Base-by-base conservation (phyloP, 2,888 invertebrate genomes). In the Lasioglossum vierecki region DNA sequence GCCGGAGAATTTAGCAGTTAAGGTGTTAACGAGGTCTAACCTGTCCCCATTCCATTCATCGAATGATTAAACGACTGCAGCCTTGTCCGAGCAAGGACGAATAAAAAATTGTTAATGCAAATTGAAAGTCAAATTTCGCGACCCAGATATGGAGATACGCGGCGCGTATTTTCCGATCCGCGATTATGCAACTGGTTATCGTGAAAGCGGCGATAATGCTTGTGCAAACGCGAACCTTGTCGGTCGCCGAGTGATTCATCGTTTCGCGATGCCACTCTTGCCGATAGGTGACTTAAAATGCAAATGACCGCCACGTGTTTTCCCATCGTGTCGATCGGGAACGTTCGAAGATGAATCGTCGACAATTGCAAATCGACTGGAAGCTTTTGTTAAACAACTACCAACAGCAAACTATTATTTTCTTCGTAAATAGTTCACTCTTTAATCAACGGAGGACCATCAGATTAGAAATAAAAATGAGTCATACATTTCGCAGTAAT, bases 191-290 rank as follows among this genome's bases (percentile, higher is more conserved):
- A 85, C 76, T 22, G 60, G 39, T 70, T 84, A 85, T 80, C 85
- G 73, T 72, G 72, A 66, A 66, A 66, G 66, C 35, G 66, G 8
- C 18, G 66, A 66, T 66, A 66, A 66, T 30, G 35, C 66, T 18
- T 35, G 35, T 66, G 30, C 66, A 35, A 30, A 66, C 8, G 35
- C 6, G 66, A 53, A 68, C 18, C 57, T 41, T 57, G 83, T n/a
- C 66, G 35, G 44, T 41, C 41, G 46, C 3, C 79, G 68, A 60
- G 44, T 84, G 85, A 85, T 60, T 85, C 84, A 85, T 80, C 70
- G 84, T 84, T 80, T n/a, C 76, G 76, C 80, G 85, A 85, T 85
- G 80, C 68, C 66, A 57, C 46, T 83, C 66, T 63, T 82, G 76
- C 76, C 83, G 68, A 57, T 26, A 35, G 46, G 53, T 72, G 46